phyloP scores from a whole-genome alignment of 2,113 vertebrate species.

The Thunnus maccoyii region DNA sequence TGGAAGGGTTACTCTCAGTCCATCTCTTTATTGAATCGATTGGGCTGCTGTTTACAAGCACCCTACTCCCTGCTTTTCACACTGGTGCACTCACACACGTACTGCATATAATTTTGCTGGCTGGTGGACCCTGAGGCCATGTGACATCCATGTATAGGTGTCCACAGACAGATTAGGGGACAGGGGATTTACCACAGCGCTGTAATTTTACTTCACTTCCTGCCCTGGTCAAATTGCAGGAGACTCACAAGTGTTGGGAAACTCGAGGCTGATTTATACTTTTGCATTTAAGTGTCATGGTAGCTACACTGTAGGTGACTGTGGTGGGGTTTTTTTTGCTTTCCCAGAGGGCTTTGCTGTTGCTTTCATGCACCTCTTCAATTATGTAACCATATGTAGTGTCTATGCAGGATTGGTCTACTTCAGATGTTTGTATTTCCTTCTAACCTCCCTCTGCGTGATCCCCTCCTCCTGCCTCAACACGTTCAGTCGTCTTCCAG shows the following conservation, averaged over 20 bases:
- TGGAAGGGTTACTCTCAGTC: neutral
- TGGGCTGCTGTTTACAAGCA: constrained; percentile 28
- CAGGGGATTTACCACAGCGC: neutral
- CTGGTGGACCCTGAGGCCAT: neutral
- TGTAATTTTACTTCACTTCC: constrained; percentile 19
- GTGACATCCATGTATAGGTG: constrained; percentile 1
- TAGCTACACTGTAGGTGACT: neutral
- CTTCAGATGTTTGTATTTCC: neutral
- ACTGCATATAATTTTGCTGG: neutral
- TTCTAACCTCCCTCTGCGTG: neutral
- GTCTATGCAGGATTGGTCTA: neutral
- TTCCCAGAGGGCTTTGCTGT: neutral
- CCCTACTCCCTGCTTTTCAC: neutral
- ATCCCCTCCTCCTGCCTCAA: constrained; percentile 11
- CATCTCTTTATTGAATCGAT: constrained; percentile 46
- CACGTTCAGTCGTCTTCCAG: neutral
- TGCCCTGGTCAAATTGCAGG: constrained; percentile 6
- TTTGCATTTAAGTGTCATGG: neutral
- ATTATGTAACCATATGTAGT: neutral
- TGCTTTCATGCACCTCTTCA: neutral
- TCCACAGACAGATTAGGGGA: neutral
- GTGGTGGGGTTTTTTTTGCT: neutral
- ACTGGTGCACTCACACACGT: neutral
- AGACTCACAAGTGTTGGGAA: neutral
- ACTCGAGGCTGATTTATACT: neutral